Base-by-base conservation (phyloP, 2,888 invertebrate species). In the Drepana falcataria region DNA sequence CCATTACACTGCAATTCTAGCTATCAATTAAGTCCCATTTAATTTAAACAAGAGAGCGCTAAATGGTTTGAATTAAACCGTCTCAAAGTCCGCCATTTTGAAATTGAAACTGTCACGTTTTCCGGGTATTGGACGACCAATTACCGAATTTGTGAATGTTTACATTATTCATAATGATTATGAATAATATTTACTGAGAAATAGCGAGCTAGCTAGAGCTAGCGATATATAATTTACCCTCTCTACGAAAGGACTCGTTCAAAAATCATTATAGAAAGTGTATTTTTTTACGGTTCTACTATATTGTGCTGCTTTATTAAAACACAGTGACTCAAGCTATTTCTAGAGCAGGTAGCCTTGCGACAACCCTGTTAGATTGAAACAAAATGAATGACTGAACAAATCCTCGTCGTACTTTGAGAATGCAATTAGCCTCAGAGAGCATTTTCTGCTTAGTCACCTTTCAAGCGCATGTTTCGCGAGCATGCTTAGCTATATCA, bases 81-180 rank as follows among this genome's bases (percentile, higher is more conserved):
- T 73, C 69, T 68, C 73, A 77, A 75, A 75, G 60, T 64, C 73
- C 65, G 75, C 79, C 81, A 81, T 81, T 81, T 83, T 82, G 74
- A 71, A 77, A 77, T 63, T 65, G 66, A 66, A 70, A 65, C 73
- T 79, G 78, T 81, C 79, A 83, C 69, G 79, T 82, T 77, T 75
- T 68, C 68, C 77, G 78, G 76, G 68, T 63, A 71, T 77, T 73
- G 78, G 77, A 71, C 66, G 68, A 73, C 69, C 68, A 77, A 73
- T 80, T 80, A 78, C 71, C 59, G 65, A 74, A 75, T 72, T 75
- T 64, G 61, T 64, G 73, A 71, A 63, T 68, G 65, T 70, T 74
- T 68, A 63, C 59, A 54, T 54, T 53, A 4, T n/a, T n/a, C n/a
- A n/a, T n/a, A n/a, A n/a, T n/a, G n/a, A n/a, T n/a, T n/a, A n/a